Evolutionary conservation across 35 echinoderm and acorn worm genomes (phyloP), one percentile per base, ranked within the genome.

Genomic region (Anneissia japonica): DNA sequence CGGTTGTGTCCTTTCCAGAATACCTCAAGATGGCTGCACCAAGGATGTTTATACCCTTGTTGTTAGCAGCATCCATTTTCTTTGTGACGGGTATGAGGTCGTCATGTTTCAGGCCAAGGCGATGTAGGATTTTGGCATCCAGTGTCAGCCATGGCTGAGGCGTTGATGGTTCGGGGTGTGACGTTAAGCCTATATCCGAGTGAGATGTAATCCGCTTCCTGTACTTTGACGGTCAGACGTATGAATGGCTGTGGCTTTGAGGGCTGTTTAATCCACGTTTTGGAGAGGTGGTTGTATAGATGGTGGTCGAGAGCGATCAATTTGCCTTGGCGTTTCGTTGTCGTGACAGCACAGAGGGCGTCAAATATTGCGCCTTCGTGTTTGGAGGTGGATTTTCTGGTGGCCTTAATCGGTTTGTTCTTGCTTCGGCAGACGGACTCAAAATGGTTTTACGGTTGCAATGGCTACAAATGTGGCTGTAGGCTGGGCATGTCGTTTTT

Each of bases 31-130:
- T 23, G 0, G 77, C 26, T 14, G 89, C 89, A 29, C 89, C 90
- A 73, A 72, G 39, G 46, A 64, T 84, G 51, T 73, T 51, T 32
- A 84, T 84, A 13, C 82, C 82, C 82, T 84, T 73, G 46, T 84
- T 84, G 26, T 84, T 84, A 4, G 46, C 82, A 32, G 51, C 82
- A 64, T 55, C 32, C 82, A 84, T 84, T 23, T 38, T 46, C 46
- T 72, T 12, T 13, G 39, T 73, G 31, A 82, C 80, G 30, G 82
- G 82, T 41, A 84, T 41, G 23, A 84, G 51, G 46, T 84, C 82
- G 21, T 30, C 35, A 16, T 32, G 38, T n/a, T 73, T 84, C 14
- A 84, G 34, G 19, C 82, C 82, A 6, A 84, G 23, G 26, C 51
- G 82, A 29, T 41, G 35, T n/a, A 51, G 26, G 21, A 83, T 34